Conservation (phyloP, 2,113 vertebrate species). For the Vimba vimba region DNA sequence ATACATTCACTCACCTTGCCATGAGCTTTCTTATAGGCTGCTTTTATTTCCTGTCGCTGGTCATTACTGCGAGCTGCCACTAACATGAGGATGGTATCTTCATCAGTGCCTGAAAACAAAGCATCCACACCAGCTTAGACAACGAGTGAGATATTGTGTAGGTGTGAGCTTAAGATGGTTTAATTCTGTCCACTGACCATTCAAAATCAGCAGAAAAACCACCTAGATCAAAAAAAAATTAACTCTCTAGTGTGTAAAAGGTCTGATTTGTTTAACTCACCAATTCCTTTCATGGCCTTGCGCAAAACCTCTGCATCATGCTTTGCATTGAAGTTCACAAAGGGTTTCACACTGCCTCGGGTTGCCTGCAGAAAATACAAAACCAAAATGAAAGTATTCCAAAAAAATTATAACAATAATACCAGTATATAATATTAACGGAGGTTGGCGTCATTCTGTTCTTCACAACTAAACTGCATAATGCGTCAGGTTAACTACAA, state of each 20-base stretch:
- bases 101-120: constrained; percentile 86
- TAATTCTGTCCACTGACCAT: not conserved
- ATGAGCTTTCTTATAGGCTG: constrained; percentile 86
- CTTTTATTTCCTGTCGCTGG: constrained; percentile 89
- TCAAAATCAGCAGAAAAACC: not conserved
- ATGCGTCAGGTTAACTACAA: not conserved
- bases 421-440: not conserved
- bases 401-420: not conserved
- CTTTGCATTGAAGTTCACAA: constrained; percentile 85
- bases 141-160: not conserved
- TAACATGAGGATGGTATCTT: constrained; percentile 86
- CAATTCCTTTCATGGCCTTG: constrained; percentile 96
- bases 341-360: constrained; percentile 86
- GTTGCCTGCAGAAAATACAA: constrained; percentile 65
- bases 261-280: constrained; percentile 70
- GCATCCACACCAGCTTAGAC: not conserved
- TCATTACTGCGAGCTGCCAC: constrained; percentile 84
- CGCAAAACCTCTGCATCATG: constrained; percentile 89
- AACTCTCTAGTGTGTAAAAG: not conserved
- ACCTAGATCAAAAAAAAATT: not conserved
- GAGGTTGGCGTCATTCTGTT: not conserved
- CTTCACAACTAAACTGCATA: not conserved
- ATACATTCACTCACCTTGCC: constrained; percentile 82
- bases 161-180: not conserved
- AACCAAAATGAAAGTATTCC: not conserved